Percentiles rank a stretch among this genome's conserved stretches.
Evolutionary conservation across 1,140 invertebrate species (phyloP).

Genomic region (Chrysomallon squamiferum): DNA sequence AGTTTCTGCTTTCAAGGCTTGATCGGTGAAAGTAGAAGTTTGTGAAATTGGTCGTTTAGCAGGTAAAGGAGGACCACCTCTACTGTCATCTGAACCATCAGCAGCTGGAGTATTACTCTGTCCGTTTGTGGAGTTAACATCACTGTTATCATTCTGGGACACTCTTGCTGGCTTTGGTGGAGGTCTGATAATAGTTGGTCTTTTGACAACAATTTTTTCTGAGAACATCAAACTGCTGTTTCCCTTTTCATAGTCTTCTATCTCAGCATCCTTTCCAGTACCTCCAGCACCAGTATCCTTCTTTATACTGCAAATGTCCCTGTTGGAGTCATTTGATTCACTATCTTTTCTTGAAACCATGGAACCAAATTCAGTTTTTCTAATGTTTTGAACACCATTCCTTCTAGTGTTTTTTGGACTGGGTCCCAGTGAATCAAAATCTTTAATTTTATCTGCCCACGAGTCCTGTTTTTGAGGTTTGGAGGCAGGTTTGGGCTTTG

Average conservation of each 20-base stretch:
- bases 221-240: background rate
- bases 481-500: slow-evolving; percentile 18
- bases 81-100: slow-evolving; percentile 9
- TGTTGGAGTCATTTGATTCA: too few relatives aligned
- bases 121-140: background rate
- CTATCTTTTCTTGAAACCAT: too few relatives aligned
- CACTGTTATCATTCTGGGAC: background rate
- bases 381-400: too few relatives aligned
- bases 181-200: slow-evolving; percentile 29
- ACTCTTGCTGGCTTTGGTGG: slow-evolving; percentile 12
- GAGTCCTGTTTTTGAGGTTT: background rate
- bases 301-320: too few relatives aligned
- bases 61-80: background rate
- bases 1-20: background rate
- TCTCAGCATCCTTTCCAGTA: too few relatives aligned
- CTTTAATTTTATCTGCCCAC: background rate
- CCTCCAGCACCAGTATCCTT: too few relatives aligned
- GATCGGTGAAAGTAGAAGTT: background rate
- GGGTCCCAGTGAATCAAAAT: background rate
- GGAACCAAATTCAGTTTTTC: too few relatives aligned
- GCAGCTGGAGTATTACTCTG: background rate
- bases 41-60: slow-evolving; percentile 5
- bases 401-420: background rate
- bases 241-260: too few relatives aligned
- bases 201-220: slow-evolving; percentile 4